Evolutionary conservation across 2,888 invertebrate species (phyloP), one percentile per base, ranked within the genome.

Genomic region (Biston stratarius): DNA sequence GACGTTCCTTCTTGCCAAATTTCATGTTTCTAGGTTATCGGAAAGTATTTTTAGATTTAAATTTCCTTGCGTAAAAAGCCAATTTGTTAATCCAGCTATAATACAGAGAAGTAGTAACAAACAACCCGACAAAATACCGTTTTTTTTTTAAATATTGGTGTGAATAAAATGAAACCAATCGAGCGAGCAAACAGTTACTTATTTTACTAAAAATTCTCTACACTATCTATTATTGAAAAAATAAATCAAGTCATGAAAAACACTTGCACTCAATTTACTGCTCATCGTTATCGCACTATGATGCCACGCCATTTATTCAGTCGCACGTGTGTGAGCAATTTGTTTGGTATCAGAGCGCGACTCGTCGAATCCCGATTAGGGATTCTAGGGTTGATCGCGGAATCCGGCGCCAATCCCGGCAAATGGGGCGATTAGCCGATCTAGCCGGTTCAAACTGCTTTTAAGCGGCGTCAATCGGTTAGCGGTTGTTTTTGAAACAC

Each of bases 351-450:
- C 56, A 80, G 79, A 59, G 74, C 77, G 80, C 70, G 80, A 80
- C 82, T 84, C 85, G 82, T 85, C 82, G 84, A 80, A 84, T 83
- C 74, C 83, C 83, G 84, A 88, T 88, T 83, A 85, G 82, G 84
- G 84, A 85, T 87, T 83, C 83, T 77, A 77, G 79, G 75, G 76
- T 85, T 82, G 60, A 84, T 82, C 83, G 82, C 79, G 77, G 77
- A 75, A 81, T 84, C 84, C 70, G 70, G 76, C 76, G 82, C 74
- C 79, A 79, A 84, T 84, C 85, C 83, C 82, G 83, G 83, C 78
- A 87, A 88, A 88, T 87, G 86, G 87, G 82, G 78, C 84, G 88
- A 88, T 90, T 89, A 89, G 85, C 83, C 84, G 81, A 84, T 85
- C 79, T 81, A 84, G 82, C 84, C 84, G 77, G 75, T 81, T 82